Conservation (phyloP, 2,113 vertebrate genomes). For the Labeo rohita region DNA sequence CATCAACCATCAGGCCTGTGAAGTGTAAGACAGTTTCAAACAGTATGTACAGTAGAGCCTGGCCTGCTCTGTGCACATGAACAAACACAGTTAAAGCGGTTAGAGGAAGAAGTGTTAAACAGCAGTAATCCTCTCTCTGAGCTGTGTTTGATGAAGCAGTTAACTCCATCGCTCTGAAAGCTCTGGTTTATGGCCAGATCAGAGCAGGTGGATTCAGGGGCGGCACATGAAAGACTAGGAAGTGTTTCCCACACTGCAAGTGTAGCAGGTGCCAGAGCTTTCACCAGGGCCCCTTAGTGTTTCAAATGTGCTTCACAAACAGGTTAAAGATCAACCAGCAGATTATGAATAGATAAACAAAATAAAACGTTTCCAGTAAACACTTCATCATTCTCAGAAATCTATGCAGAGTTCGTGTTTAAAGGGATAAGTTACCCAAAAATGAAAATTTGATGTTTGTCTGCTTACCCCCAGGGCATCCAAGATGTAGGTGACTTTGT, state of each 20-base stretch:
- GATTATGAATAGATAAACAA: conserved; percentile 51
- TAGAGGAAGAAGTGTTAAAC: conserved; percentile 4
- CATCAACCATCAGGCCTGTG: neutral
- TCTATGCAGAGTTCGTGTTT: neutral
- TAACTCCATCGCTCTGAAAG: conserved; percentile 1
- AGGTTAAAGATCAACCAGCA: conserved; percentile 55
- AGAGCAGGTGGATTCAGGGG: conserved; percentile 31
- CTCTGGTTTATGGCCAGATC: neutral
- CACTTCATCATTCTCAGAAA: neutral
- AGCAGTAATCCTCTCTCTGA: conserved; percentile 43
- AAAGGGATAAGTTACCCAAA: too few relatives aligned
- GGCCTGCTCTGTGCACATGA: conserved; percentile 24
- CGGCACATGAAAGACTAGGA: conserved; percentile 44
- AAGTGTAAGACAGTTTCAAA: neutral
- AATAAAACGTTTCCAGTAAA: neutral
- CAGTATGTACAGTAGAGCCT: neutral
- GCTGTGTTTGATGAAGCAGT: conserved; percentile 38
- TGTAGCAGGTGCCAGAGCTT: conserved; percentile 63
- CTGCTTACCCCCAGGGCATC: too few relatives aligned
- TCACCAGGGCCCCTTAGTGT: neutral
- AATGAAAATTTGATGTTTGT: too few relatives aligned
- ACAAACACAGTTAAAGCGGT: neutral
- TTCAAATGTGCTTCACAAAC: conserved; percentile 9
- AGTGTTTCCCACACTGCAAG: conserved; percentile 66
- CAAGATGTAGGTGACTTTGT: too few relatives aligned